Base-by-base conservation (phyloP, 2,113 vertebrate genomes). In the Colius striatus region DNA sequence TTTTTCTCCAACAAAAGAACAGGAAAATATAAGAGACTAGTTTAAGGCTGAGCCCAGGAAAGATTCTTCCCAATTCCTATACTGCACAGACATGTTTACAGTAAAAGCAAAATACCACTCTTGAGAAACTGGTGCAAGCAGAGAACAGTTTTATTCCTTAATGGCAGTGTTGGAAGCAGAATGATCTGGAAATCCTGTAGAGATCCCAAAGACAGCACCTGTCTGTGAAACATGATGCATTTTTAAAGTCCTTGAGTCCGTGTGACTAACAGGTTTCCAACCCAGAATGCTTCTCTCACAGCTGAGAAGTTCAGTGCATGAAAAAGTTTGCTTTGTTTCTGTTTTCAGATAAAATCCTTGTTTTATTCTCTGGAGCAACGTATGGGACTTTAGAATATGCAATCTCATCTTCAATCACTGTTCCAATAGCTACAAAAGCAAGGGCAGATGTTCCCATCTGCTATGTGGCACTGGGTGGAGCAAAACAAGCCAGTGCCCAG, bases 361-460 rank as follows among this genome's bases (percentile, higher is more conserved):
- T 86, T 82, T 88, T 88, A 90, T 67, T 61, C 85, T 84, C 85
- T 78, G 41, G 36, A 92, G 45, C 29, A 19, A 80, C 0, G 1
- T 30, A 17, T 71, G 78, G 48, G 61, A 36, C 50, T 87, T 84
- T 30, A 50, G 84, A 84, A 93, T 32, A 13, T 8, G 45, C 86
- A 54, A 12, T 38, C 57, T 67, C 89, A 51, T 91, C 78, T 73
- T 91, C 27, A 81, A 17, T 41, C 62, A 4, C 68, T 25, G 47
- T 36, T 92, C 72, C 66, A 74, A 43, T 30, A 38, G 71, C 66
- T 91, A 23, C 9, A 4, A 62, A 89, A 94, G 50, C 65, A 90
- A 77, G 55, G 89, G 74, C 96, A 97, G 89, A 51, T 90, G 82
- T 47, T 96, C 54, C 90, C 86, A 84, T 78, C 82, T 95, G 84